Percentiles rank a stretch among this genome's conserved stretches.
Evolutionary conservation across 2,888 invertebrate genomes (phyloP).

Genomic region (Sphinx pinastri): DNA sequence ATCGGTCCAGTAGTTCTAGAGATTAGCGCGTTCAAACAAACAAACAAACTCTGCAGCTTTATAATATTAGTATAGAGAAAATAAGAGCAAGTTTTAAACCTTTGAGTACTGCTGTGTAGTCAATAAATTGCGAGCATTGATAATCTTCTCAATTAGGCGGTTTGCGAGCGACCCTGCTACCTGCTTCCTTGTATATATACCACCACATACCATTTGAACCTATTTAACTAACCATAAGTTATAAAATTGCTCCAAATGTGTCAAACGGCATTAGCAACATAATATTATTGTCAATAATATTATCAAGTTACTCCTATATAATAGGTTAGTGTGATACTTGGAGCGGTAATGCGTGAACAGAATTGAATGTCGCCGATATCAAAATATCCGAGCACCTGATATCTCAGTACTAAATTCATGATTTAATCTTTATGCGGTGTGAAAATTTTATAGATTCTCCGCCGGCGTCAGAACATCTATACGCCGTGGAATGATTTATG

Average conservation of each 20-base stretch:
- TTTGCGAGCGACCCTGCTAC: no score
- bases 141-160: no score
- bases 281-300: constrained; percentile 18
- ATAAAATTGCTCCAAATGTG: neutral
- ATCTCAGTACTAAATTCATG: constrained; percentile 21
- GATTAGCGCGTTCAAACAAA: no score
- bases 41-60: no score
- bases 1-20: no score
- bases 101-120: no score
- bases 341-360: constrained; percentile 29
- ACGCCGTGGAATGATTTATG: constrained; percentile 4
- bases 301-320: constrained; percentile 33
- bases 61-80: no score
- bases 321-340: constrained; percentile 16
- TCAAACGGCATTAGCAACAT: constrained; percentile 13
- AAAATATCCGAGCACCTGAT: constrained; percentile 23
- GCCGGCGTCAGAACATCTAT: neutral
- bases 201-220: no score
- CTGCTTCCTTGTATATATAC: no score
- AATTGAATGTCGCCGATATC: constrained; percentile 25
- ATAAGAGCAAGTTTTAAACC: no score
- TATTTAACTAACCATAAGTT: no score
- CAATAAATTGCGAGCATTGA: no score
- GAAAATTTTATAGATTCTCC: constrained; percentile 2
- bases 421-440: constrained; percentile 19